Base-by-base conservation (phyloP, 2,888 invertebrate species). In the Nephrotoma flavescens region DNA sequence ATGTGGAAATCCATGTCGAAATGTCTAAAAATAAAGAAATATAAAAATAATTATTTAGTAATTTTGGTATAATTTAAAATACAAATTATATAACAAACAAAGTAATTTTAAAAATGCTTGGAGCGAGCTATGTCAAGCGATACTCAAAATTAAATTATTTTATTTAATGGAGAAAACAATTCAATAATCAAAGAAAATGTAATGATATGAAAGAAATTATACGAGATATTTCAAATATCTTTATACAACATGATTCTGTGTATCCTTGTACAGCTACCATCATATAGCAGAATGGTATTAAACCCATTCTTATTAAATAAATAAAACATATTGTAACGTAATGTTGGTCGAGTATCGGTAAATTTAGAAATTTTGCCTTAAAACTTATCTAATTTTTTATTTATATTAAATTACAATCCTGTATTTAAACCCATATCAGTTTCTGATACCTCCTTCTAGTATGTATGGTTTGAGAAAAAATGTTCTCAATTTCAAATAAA, bases 1-100 rank as follows among this genome's bases (percentile, higher is more conserved):
- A 93, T 97, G 97, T 89, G 99, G 99, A 93, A 99, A 99, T 90
- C 99, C 99, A 95, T 99, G 99, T 87, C 98, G 96, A 92, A 98
- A 97, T 89, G 97, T 97, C 97, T 97, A 95, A 86, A 94, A 94
- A 92, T 93, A 93, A 93, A 90, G 89, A 89, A 88, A 88, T 88
- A 87, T 87, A 87, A 86, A 83, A 86, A 19, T 41, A 83, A 86
- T 47, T 44, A 83, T 42, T 86, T 83, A 87, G 41, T n/a, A 84
- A 44, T 52, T 85, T 83, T 71, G 71, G 31, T 5, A 31, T 31
- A 71, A 7, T 9, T 57, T 57, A 19, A 7, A 57, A 57, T 57
- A 4, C 52, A 52, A 19, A 19, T 19, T 12, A 71, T 11, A 9
- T 6, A 71, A 71, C 5, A 71, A 71, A 3, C 71, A 71, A 71